A percentile compares a stretch with the other conserved stretches of the same genome.
Conservation (phyloP, 2,797 vertebrate species). For the Heteromormyrus szaboi region DNA sequence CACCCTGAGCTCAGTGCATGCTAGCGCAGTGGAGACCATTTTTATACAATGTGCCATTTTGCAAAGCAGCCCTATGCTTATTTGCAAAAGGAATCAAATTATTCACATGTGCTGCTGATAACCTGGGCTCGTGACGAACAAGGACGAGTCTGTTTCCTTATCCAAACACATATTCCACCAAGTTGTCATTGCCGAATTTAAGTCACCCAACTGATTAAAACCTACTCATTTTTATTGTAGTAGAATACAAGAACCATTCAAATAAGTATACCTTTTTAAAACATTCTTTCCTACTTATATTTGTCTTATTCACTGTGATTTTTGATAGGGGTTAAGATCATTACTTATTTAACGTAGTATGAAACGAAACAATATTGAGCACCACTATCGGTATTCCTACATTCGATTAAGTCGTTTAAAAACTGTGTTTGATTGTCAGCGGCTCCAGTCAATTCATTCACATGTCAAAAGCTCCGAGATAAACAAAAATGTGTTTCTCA, state of each 20-base stretch:
- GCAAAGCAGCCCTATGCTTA: slow-evolving; percentile 30
- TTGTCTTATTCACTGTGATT: not conserved
- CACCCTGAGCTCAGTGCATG: slow-evolving; percentile 32
- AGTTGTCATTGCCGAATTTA: not conserved
- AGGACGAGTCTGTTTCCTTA: not conserved
- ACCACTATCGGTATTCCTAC: not conserved
- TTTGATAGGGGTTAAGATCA: not conserved
- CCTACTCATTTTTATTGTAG: not conserved
- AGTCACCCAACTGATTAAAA: not conserved
- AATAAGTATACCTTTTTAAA: not conserved
- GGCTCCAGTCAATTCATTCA: not conserved
- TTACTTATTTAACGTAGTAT: not conserved
- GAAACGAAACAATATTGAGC: not conserved
- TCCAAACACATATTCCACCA: not conserved
- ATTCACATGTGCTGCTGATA: slow-evolving; percentile 29
- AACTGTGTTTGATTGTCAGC: not conserved
- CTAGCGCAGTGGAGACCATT: slow-evolving; percentile 37
- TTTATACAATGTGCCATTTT: slow-evolving; percentile 41
- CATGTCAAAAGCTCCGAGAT: not conserved
- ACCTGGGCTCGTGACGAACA: not conserved
- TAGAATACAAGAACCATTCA: not conserved
- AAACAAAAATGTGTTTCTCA: not conserved
- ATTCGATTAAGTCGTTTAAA: not conserved
- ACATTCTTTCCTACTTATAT: not conserved
- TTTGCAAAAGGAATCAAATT: slow-evolving; percentile 39